Evolutionary conservation across 2,113 vertebrate species (phyloP), one percentile per base, ranked within the genome.

Genomic region (Ceyx melanurus): DNA sequence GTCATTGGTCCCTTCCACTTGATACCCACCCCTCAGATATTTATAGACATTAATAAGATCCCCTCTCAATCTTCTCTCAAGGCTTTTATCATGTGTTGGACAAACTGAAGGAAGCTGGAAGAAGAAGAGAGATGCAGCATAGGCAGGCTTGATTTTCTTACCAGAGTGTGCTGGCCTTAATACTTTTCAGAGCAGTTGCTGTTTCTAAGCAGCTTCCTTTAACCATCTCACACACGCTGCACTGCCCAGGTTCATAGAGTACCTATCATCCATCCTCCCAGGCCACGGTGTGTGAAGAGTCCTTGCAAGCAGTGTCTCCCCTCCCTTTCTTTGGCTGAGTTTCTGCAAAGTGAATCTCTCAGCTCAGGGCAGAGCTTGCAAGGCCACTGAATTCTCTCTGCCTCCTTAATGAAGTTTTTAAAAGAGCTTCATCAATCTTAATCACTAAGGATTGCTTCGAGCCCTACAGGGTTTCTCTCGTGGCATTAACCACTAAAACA

Each of bases 391-490:
- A 89, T 90, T 86, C 77, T 62, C 81, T 89, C 79, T 95, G 92
- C 85, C 84, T 89, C 46, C 57, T 92, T 94, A 92, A 93, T 87
- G 81, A 94, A 94, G 86, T 92, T 92, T 94, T 91, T 79, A 87
- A 89, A 96, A 86, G 86, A 83, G 65, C 86, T 95, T 89, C 81
- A 92, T 96, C 95, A 95, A 93, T 92, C 90, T 94, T 94, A 81
- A 92, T 84, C 89, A 73, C 37, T 51, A 58, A 51, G 71, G 73
- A 82, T 19, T 93, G 62, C 83, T 82, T 87, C 72, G 90, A 94
- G 71, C 51, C 82, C 53, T 85, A 42, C 83, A 92, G 83, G 45
- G 33, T 90, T 96, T 84, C 66, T 86, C 17, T 60, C 75, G 66
- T 79, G 89, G 37, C 78, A 82, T 89, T 91, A 94, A 84, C 53